Base-by-base conservation (phyloP, 2,888 invertebrate species). In the Hofmannophila pseudospretella region DNA sequence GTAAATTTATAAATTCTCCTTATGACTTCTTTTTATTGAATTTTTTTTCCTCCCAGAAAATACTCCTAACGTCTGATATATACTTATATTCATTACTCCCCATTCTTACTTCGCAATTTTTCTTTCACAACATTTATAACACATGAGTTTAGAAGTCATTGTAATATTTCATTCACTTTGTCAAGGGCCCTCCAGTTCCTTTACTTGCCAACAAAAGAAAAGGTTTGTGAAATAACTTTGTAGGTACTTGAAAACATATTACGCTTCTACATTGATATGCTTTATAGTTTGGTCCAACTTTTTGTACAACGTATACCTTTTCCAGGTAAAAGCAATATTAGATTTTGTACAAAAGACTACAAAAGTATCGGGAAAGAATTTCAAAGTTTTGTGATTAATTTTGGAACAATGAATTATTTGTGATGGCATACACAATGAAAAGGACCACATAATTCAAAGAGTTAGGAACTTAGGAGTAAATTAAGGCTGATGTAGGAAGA, bases 171-270 rank as follows among this genome's bases (percentile, higher is more conserved):
- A 35, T 36, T 35, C 36, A 27, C 37, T 41, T 41, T 44, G 41
- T 38, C 32, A 29, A 7, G 12, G 25, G 23, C 12, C 32, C 32
- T 31, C n/a, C 20, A 7, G 20, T 31, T 20, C 20, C 19, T 20
- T 23, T 4, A n/a, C 23, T 30, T 30, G 8, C 32, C 14, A 25
- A 23, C 32, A 32, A 32, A 32, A 32, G 22, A 22, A 32, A 33
- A 33, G 32, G 25, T 33, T 33, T 38, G 45, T 48, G 45, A 39
- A 48, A 49, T 49, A 51, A 51, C 47, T 49, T 49, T 39, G 44
- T n/a, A n/a, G n/a, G n/a, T 44, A 41, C 45, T 44, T 41, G 49
- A 39, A 41, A 36, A 47, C 51, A 51, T 51, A n/a, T 48, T 45
- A 47, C 46, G 45, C 39, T 34, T 30, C 35, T 27, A 23, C 33